Evolutionary conservation across 2,113 vertebrate species (phyloP), one percentile per base, ranked within the genome.

Genomic region (Terrapene triunguis): DNA sequence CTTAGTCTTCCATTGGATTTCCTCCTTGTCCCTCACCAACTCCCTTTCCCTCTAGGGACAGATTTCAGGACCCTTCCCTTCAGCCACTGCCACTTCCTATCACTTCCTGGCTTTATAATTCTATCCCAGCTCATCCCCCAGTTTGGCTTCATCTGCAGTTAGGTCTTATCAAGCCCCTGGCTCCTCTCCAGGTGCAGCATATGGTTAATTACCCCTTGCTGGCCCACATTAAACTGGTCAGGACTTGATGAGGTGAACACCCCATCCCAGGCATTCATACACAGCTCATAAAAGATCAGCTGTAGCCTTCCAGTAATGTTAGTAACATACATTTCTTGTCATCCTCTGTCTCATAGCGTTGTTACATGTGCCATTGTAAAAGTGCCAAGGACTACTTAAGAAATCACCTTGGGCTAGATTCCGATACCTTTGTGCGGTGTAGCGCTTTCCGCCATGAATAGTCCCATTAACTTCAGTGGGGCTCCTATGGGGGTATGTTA

Each of bases 401-500:
- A 57, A 89, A 85, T 79, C n/a, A 65, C n/a, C 51, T 6, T 10
- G n/a, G 11, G 29, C 10, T 44, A 72, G n/a, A 80, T 7, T 51
- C n/a, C 7, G n/a, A 8, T 48, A 25, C 72, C 42, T 76, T 76
- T 78, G 14, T 72, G n/a, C 65, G 11, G 65, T n/a, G 35, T 72
- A 72, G 65, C 2, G 5, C 14, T 1, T 1, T 16, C 5, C 53
- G 48, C 11, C 48, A 38, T 38, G 65, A 80, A 44, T 87, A 50
- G 57, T 54, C 5, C 2, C 1, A 1, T 44, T 44, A 16, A 48
- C 44, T 35, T 42, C 27, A 57, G 6, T 21, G 35, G 51, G 84
- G 14, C 47, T n/a, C 50, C 13, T 14, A 50, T 47, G 1, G 0
- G 25, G 80, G 12, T 53, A 53, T 0, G 22, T 44, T 2, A 6